These are phyloP conservation scores for Luperina testacea DNA, from an alignment of 2,888 invertebrate genomes.

Conservation along the genomic window DNA sequence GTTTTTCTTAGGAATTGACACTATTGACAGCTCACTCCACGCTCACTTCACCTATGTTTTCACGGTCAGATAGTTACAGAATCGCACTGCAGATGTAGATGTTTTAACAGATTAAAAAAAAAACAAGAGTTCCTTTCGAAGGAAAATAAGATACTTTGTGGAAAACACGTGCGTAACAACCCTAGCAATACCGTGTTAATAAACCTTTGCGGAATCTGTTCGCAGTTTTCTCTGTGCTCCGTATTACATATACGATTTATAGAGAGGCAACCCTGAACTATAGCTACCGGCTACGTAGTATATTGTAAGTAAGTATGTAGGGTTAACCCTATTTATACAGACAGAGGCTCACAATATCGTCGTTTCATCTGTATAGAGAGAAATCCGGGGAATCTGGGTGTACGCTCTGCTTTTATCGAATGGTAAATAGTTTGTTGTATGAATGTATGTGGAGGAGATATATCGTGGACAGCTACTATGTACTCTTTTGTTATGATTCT, in stretches of 20 bases:
- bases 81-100: neutral
- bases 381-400: slow-evolving; percentile 55
- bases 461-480: neutral
- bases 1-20: too few species aligned
- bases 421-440: slow-evolving; percentile 33
- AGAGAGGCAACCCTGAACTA: slow-evolving; percentile 37
- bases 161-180: slow-evolving; percentile 31
- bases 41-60: too few species aligned
- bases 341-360: slow-evolving; percentile 66
- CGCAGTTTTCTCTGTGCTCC: slow-evolving; percentile 62
- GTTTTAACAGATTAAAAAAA: neutral
- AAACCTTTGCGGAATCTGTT: slow-evolving; percentile 68
- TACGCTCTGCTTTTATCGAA: slow-evolving; percentile 64
- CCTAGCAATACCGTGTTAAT: slow-evolving; percentile 63
- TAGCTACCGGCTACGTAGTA: slow-evolving; percentile 16
- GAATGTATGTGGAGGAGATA: slow-evolving; percentile 15
- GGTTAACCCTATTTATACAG: slow-evolving; percentile 62
- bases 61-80: too few species aligned
- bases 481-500: slow-evolving; percentile 1
- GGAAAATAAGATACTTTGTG: neutral
- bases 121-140: neutral
- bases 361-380: slow-evolving; percentile 14
- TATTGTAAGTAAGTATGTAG: slow-evolving; percentile 14
- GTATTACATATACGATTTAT: slow-evolving; percentile 59
- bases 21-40: too few species aligned